Conservation (phyloP, 2,888 invertebrate species). For the Panzeria rudis region DNA sequence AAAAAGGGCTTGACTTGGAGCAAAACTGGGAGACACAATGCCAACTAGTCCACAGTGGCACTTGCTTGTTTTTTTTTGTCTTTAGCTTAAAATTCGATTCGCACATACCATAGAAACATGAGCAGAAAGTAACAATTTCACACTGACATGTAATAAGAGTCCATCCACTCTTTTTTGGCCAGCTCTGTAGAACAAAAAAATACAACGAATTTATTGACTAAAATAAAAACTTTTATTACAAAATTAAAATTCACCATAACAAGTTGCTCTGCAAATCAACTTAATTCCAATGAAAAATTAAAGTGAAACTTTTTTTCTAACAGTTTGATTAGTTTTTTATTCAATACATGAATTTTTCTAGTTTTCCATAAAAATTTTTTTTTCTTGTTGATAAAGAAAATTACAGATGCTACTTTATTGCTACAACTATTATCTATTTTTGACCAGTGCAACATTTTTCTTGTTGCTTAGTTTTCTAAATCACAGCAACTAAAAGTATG, state of each 20-base stretch:
- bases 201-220: background rate
- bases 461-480: slow-evolving; percentile 36
- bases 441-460: slow-evolving; percentile 47
- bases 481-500: slow-evolving; percentile 23
- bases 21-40: too few species aligned
- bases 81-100: too few species aligned
- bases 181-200: background rate
- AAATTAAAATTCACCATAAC: slow-evolving; percentile 40
- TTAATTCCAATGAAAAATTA: slow-evolving; percentile 29
- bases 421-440: slow-evolving; percentile 55
- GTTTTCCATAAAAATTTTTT: slow-evolving; percentile 19
- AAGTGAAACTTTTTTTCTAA: slow-evolving; percentile 34
- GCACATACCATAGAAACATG: too few species aligned
- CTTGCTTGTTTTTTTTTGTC: too few species aligned
- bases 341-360: slow-evolving; percentile 30
- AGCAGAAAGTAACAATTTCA: slow-evolving; percentile 2
- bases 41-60: too few species aligned
- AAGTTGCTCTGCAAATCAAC: slow-evolving; percentile 13
- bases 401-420: slow-evolving; percentile 62
- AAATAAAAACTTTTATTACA: slow-evolving; percentile 25
- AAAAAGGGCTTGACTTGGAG: too few species aligned
- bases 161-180: background rate
- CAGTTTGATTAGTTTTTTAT: slow-evolving; percentile 46
- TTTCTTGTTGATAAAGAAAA: slow-evolving; percentile 46
- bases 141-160: background rate